phyloP scores from a whole-genome alignment of 2,797 vertebrate species.

The Catharus ustulatus region DNA sequence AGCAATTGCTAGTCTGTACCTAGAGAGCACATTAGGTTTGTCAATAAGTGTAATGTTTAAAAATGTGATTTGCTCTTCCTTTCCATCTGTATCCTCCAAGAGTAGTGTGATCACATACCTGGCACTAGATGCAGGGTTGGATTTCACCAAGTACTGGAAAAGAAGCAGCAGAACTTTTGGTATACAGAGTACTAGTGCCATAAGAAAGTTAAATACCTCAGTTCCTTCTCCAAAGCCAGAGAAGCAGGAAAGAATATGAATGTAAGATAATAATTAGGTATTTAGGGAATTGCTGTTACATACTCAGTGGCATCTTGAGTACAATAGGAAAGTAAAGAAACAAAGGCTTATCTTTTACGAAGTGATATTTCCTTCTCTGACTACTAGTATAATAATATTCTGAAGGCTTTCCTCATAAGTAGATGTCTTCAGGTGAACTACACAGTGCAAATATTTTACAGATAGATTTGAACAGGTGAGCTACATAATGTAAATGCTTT shows the following conservation, averaged over 20 bases:
- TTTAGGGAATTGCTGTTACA: not conserved
- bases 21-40: not conserved
- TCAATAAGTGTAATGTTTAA: not conserved
- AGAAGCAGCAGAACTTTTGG: not conserved
- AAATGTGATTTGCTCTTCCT: not conserved
- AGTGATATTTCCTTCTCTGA: not conserved
- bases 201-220: not conserved
- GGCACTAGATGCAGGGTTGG: rapidly evolving
- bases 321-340: not conserved
- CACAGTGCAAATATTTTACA: not conserved
- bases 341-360: not conserved
- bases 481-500: not conserved
- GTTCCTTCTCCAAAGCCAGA: not conserved
- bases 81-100: not conserved
- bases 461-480: not conserved
- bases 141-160: not conserved
- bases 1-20: not conserved
- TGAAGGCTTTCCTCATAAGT: not conserved
- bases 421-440: not conserved
- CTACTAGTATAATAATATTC: not conserved
- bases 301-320: not conserved
- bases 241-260: not conserved
- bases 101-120: not conserved
- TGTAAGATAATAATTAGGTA: not conserved
- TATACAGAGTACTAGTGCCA: not conserved